Percentiles rank a stretch among this genome's conserved stretches.
These are phyloP conservation scores for Drosophila melanocephala DNA, from an alignment of 2,888 invertebrate genomes.

Conservation along the genomic window DNA sequence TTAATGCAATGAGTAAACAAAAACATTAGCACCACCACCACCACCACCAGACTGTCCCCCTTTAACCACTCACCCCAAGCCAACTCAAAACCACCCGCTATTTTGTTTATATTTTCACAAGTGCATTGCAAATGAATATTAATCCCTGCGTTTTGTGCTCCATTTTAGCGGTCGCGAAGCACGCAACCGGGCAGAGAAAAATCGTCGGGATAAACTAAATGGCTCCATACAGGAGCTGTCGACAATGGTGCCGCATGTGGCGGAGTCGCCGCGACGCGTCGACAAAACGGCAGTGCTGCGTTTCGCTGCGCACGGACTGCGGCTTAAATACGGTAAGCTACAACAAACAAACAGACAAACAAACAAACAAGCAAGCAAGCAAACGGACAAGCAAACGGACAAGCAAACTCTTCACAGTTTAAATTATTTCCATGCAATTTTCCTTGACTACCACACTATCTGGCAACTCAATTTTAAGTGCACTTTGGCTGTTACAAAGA, in stretches of 20 bases:
- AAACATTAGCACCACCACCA: background rate
- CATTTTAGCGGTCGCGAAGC: conserved; percentile 90
- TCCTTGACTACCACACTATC: background rate
- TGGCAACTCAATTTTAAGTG: background rate
- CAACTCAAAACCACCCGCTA: background rate
- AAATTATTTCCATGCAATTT: background rate
- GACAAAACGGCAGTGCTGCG: conserved; percentile 96
- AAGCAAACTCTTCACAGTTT: background rate
- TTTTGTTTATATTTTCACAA: conserved; percentile 17
- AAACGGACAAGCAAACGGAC: background rate
- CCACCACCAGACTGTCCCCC: background rate
- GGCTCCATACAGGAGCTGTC: conserved; percentile 93
- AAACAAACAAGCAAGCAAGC: background rate
- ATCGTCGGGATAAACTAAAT: conserved; percentile 95
- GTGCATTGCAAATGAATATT: conserved; percentile 31
- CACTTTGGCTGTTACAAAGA: background rate
- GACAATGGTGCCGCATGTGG: conserved; percentile 92
- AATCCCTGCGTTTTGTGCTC: conserved; percentile 52
- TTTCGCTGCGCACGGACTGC: conserved; percentile 93
- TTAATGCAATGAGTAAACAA: conserved; percentile 33
- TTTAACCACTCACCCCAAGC: background rate
- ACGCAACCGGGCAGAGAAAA: conserved; percentile 96
- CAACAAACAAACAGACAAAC: background rate
- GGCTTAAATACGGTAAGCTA: conserved; percentile 89
- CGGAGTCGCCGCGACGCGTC: conserved; percentile 92